Evolutionary conservation across 2,113 vertebrate genomes (phyloP).

Genomic region (Syngnathus floridae): DNA sequence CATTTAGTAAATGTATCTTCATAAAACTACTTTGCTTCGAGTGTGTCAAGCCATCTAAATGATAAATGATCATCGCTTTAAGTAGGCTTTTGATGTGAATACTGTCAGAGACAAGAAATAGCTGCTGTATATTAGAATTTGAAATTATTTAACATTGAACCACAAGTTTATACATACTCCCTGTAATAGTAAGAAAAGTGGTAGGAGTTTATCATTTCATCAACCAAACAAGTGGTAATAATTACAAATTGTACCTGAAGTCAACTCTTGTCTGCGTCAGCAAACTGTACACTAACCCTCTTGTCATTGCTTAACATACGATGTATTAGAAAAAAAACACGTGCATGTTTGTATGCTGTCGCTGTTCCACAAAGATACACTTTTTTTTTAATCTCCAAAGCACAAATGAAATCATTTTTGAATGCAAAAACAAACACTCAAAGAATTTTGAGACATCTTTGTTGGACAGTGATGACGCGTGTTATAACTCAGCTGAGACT

Average conservation of each 20-base stretch:
- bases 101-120: neutral
- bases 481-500: constrained; percentile 12
- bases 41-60: constrained; percentile 15
- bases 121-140: constrained; percentile 15
- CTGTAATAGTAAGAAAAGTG: neutral
- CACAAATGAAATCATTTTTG: neutral
- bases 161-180: neutral
- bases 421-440: neutral
- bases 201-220: neutral
- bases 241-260: neutral
- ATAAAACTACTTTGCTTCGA: constrained; percentile 4
- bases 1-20: constrained; percentile 27
- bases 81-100: constrained; percentile 9
- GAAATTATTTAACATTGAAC: constrained; percentile 3
- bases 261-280: constrained; percentile 48
- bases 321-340: neutral
- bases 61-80: constrained; percentile 27
- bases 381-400: neutral
- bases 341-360: constrained; percentile 22
- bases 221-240: neutral
- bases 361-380: neutral
- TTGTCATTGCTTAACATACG: constrained; percentile 8
- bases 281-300: constrained; percentile 17
- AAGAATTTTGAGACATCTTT: neutral
- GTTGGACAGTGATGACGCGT: neutral